Percentiles rank a stretch among this genome's conserved stretches.
Conservation (phyloP, 2,888 invertebrate species). For the Esperia sulphurella region DNA sequence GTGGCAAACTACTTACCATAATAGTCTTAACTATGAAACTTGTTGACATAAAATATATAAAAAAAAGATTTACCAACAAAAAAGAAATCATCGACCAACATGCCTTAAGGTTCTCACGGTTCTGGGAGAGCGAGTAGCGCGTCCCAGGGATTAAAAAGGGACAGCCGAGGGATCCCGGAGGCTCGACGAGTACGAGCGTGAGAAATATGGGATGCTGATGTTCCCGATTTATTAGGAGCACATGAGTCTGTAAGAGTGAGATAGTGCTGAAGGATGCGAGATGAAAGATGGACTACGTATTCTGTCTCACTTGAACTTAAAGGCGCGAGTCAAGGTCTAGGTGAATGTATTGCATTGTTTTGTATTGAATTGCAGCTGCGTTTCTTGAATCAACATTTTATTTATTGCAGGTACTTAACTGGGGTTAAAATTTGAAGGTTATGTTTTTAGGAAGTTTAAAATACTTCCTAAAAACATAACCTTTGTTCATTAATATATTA, state of each 20-base stretch:
- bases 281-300: neutral
- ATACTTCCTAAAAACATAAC: too few relatives aligned
- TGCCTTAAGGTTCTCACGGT: conserved; percentile 35
- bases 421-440: too few relatives aligned
- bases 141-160: conserved; percentile 52
- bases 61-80: conserved; percentile 7
- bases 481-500: too few relatives aligned
- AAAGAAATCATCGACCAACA: conserved; percentile 16
- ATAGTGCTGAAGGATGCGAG: neutral
- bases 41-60: conserved; percentile 4
- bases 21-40: neutral
- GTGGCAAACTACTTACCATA: neutral
- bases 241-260: conserved; percentile 1
- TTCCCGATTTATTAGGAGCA: conserved; percentile 54
- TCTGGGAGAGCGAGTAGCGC: conserved; percentile 39
- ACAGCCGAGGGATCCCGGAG: conserved; percentile 44
- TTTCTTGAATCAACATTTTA: too few relatives aligned
- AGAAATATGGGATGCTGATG: conserved; percentile 71
- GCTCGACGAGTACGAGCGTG: conserved; percentile 65
- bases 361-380: neutral
- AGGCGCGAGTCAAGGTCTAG: conserved; percentile 1
- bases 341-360: neutral
- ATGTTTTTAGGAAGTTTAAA: too few relatives aligned
- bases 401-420: too few relatives aligned
- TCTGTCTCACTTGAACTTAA: conserved; percentile 6